Evolutionary conservation across 2,888 invertebrate genomes (phyloP).

Genomic region (Cacoxenus indagator): DNA sequence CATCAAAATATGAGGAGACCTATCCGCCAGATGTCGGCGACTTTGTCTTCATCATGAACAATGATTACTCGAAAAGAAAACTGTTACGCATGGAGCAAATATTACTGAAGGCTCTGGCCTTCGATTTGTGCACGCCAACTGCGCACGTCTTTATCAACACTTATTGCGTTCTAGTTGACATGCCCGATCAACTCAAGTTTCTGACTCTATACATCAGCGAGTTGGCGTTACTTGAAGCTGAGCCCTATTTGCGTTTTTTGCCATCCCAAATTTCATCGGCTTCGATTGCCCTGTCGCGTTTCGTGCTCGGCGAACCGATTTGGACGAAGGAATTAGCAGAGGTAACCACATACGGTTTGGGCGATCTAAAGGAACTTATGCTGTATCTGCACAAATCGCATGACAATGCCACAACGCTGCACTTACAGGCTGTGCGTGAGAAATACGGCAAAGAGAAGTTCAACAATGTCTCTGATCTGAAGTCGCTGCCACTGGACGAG

Average conservation of each 20-base stretch:
- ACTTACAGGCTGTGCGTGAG: constrained; percentile 89
- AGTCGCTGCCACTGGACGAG: constrained; percentile 54
- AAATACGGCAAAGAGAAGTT: constrained; percentile 86
- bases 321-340: constrained; percentile 79
- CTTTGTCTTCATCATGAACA: constrained; percentile 98
- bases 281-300: constrained; percentile 84
- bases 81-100: constrained; percentile 95
- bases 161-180: constrained; percentile 79
- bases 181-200: constrained; percentile 80
- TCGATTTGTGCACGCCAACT: constrained; percentile 92
- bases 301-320: constrained; percentile 74
- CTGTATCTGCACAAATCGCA: constrained; percentile 80
- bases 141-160: constrained; percentile 86
- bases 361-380: constrained; percentile 78
- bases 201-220: constrained; percentile 89
- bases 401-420: constrained; percentile 76
- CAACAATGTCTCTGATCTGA: constrained; percentile 63
- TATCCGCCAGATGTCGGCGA: constrained; percentile 96
- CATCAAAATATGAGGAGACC: constrained; percentile 98
- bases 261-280: constrained; percentile 88
- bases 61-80: constrained; percentile 92
- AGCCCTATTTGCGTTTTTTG: constrained; percentile 84
- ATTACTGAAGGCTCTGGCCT: constrained; percentile 88
- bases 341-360: constrained; percentile 78
- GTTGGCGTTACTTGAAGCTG: constrained; percentile 87